These are phyloP conservation scores for Premnoplex brunnescens DNA, from an alignment of 2,797 vertebrate species.

Conservation along the genomic window DNA sequence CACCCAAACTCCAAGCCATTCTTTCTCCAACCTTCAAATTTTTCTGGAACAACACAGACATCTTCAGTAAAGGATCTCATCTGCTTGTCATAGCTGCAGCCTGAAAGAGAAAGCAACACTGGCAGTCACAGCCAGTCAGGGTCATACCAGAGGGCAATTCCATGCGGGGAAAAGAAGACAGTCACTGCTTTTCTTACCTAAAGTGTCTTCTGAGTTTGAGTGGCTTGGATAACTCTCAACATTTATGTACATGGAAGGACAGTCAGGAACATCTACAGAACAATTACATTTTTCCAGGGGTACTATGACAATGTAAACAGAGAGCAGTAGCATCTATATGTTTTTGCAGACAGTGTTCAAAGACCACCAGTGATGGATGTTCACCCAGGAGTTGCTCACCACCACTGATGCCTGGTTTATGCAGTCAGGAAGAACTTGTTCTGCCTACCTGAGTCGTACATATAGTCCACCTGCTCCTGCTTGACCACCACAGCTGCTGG, in stretches of 20 bases:
- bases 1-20: background rate
- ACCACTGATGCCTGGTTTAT: fast-evolving
- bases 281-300: background rate
- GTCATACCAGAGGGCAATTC: fast-evolving
- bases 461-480: slow-evolving; percentile 91
- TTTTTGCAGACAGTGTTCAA: background rate
- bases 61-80: slow-evolving; percentile 80
- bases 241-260: slow-evolving; percentile 87
- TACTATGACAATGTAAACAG: too few species aligned
- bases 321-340: background rate
- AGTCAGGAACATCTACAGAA: slow-evolving; percentile 86
- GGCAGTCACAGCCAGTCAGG: background rate
- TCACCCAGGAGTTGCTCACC: background rate
- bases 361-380: fast-evolving
- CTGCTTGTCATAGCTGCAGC: slow-evolving; percentile 88
- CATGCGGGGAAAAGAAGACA: background rate
- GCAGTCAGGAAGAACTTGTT: fast-evolving
- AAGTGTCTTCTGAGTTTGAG: slow-evolving; percentile 68
- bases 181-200: slow-evolving; percentile 75
- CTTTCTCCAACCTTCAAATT: slow-evolving; percentile 88
- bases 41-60: slow-evolving; percentile 94
- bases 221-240: slow-evolving; percentile 82
- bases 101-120: slow-evolving; percentile 66
- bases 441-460: slow-evolving; percentile 88
- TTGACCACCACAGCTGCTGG: slow-evolving; percentile 90